Conservation (phyloP, 2,888 invertebrate species). For the Drosophila hamatofila region DNA sequence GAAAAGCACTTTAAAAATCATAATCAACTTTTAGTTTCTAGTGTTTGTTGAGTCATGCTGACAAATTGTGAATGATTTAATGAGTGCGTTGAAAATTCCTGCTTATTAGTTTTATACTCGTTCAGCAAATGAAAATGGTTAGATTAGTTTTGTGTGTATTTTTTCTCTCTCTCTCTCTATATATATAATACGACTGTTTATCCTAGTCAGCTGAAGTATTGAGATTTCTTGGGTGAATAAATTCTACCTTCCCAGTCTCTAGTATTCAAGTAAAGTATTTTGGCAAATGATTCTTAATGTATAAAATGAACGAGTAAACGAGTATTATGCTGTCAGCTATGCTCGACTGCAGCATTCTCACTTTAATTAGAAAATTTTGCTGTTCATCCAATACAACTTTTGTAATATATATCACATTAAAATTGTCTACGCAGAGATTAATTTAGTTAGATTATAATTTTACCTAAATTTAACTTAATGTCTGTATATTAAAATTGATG, state of each 20-base stretch:
- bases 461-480: too few species aligned
- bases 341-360: background rate
- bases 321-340: background rate
- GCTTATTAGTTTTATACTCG: background rate
- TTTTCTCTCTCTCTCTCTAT: too few species aligned
- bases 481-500: too few species aligned
- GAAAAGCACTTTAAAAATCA: background rate
- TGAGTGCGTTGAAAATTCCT: background rate
- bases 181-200: too few species aligned
- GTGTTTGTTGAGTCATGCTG: background rate
- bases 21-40: background rate
- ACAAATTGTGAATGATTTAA: background rate
- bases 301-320: background rate
- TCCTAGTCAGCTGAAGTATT: too few species aligned
- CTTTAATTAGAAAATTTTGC: background rate
- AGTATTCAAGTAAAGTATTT: background rate
- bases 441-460: background rate
- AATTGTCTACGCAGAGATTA: background rate
- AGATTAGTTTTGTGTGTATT: background rate
- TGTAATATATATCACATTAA: background rate
- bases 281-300: too few species aligned
- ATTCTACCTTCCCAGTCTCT: too few species aligned
- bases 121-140: background rate
- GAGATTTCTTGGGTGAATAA: background rate
- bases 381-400: background rate